Evolutionary conservation across 2,797 vertebrate species (phyloP).

Genomic region (Myripristis jacobus): DNA sequence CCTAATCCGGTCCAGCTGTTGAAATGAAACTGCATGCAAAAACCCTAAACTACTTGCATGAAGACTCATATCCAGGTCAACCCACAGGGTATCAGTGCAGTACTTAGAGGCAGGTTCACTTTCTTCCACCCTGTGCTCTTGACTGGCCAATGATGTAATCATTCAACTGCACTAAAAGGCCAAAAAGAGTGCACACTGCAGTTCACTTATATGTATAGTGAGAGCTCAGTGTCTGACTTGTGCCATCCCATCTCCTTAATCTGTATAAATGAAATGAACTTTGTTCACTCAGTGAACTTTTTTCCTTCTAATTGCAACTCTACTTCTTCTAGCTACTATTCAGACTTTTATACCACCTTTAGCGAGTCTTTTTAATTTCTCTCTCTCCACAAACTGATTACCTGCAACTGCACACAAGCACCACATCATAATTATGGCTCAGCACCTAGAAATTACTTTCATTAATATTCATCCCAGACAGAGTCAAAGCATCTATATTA

Average conservation of each 20-base stretch:
- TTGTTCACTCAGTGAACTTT: slow-evolving; percentile 19
- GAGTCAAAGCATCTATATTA: slow-evolving; percentile 64
- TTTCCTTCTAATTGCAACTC: slow-evolving; percentile 34
- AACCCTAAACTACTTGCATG: too few species aligned
- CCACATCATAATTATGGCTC: slow-evolving; percentile 72
- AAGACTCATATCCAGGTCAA: too few species aligned
- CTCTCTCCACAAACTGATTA: slow-evolving; percentile 56
- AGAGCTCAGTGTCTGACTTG: slow-evolving; percentile 39
- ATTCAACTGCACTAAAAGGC: neutral
- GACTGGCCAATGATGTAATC: slow-evolving; percentile 23
- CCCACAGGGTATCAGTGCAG: too few species aligned
- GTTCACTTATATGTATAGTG: slow-evolving; percentile 39
- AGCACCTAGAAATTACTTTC: slow-evolving; percentile 69
- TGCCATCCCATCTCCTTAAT: slow-evolving; percentile 41
- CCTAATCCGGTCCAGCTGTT: too few species aligned
- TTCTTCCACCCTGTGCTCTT: neutral
- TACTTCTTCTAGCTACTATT: slow-evolving; percentile 34
- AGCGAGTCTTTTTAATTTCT: slow-evolving; percentile 40
- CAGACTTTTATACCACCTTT: slow-evolving; percentile 47
- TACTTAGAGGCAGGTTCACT: too few species aligned
- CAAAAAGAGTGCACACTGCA: slow-evolving; percentile 21
- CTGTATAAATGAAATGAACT: slow-evolving; percentile 42
- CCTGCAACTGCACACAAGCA: slow-evolving; percentile 53
- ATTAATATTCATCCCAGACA: slow-evolving; percentile 74
- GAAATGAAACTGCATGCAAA: too few species aligned